Evolutionary conservation across 2,888 invertebrate genomes (phyloP).

Genomic region (Orthosia cruda): DNA sequence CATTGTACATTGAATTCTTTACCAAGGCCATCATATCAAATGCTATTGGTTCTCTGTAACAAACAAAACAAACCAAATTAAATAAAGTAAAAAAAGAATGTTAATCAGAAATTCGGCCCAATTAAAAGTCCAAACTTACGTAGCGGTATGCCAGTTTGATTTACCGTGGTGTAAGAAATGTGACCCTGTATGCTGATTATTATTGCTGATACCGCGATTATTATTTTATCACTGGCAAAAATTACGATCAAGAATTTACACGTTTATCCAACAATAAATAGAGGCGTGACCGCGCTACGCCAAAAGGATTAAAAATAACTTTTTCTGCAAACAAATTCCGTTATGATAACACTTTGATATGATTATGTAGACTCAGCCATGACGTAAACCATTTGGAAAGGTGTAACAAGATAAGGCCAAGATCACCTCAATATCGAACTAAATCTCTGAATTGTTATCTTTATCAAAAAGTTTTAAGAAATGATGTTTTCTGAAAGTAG

Average conservation of each 20-base stretch:
- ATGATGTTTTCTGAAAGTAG: slow-evolving; percentile 23
- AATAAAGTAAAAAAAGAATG: slow-evolving; percentile 35
- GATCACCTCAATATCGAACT: slow-evolving; percentile 51
- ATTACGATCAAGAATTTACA: slow-evolving; percentile 60
- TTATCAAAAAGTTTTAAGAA: slow-evolving; percentile 28
- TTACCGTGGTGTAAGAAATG: slow-evolving; percentile 44
- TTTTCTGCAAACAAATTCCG: slow-evolving; percentile 81
- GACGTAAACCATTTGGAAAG: slow-evolving; percentile 53
- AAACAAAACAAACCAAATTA: slow-evolving; percentile 34
- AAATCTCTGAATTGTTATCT: slow-evolving; percentile 9
- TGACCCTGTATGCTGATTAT: slow-evolving; percentile 56
- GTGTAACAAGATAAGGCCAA: slow-evolving; percentile 38
- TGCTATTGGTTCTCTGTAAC: slow-evolving; percentile 22
- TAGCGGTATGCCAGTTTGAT: slow-evolving; percentile 39
- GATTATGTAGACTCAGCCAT: slow-evolving; percentile 62
- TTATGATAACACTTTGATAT: slow-evolving; percentile 77
- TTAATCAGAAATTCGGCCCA: slow-evolving; percentile 51
- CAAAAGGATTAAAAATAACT: slow-evolving; percentile 79
- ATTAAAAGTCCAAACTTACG: slow-evolving; percentile 56
- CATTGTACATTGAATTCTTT: slow-evolving; percentile 58
- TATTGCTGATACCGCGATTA: slow-evolving; percentile 42
- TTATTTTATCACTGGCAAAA: slow-evolving; percentile 50
- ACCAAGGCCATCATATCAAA: slow-evolving; percentile 32
- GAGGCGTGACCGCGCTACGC: slow-evolving; percentile 73
- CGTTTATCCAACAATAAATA: slow-evolving; percentile 73